Base-by-base conservation (phyloP, 2,797 vertebrate species). In the Thunnus albacares region DNA sequence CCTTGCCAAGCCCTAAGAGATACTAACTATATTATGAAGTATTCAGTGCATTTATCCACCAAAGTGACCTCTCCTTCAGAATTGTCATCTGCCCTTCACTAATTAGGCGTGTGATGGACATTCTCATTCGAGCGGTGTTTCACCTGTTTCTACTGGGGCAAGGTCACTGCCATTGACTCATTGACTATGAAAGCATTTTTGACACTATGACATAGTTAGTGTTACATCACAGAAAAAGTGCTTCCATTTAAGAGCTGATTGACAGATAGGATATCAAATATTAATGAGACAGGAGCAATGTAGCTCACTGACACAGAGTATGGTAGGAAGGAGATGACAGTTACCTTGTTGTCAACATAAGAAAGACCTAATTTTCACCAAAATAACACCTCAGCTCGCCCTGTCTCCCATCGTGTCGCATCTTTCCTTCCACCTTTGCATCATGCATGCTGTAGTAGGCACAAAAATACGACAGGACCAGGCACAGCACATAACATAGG, bases 111-210 rank as follows among this genome's bases (percentile, higher is more conserved):
- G 55, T 86, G 82, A 85, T 77, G 41, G 86, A 86, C 75, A 82
- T 92, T 90, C 43, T 83, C 82, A 90, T 91, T 92, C 87, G 64
- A 77, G 53, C 38, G 47, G 22, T 56, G 79, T 83, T 81, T 80
- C 85, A 78, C 80, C 84, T 60, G 71, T 91, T 86, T 84, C 69
- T 59, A 49, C 78, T 7, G 17, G 82, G 71, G 64, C 87, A 93
- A 94, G 91, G 92, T 93, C 82, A 84, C 72, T 79, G 86, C 75
- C 87, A 84, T 71, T 87, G 89, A 83, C 52, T 56, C 61, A 33
- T 82, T 56, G 65, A 86, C 80, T 77, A 75, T 73, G 72, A 79
- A 84, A 85, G 79, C 81, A 70, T 78, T 88, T 75, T 75, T 80
- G 82, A 89, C 87, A 86, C 78, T 79, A 81, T 84, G 91, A 84